A percentile compares a stretch with the other conserved stretches of the same genome.
Conservation (phyloP, 2,888 invertebrate genomes). For the Catotricha subobsoleta region DNA sequence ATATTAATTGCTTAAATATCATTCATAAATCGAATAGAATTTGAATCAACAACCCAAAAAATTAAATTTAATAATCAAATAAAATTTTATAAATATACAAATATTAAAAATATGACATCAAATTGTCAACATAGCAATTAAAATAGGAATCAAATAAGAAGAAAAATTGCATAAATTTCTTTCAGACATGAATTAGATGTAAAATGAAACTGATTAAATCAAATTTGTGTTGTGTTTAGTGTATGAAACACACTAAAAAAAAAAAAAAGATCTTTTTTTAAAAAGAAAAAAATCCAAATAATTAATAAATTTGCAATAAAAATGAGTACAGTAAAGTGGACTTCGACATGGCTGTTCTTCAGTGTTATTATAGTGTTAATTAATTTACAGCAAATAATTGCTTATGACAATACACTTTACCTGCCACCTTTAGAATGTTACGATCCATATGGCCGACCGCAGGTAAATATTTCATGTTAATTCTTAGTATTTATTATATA, state of each 20-base stretch:
- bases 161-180: neutral
- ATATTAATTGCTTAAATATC: too few species aligned
- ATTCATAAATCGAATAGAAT: too few species aligned
- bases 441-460: slow-evolving; percentile 35
- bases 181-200: neutral
- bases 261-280: neutral
- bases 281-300: slow-evolving; percentile 1
- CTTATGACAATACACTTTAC: neutral
- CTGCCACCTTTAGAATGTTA: slow-evolving; percentile 28
- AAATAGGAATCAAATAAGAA: neutral
- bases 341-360: slow-evolving; percentile 1
- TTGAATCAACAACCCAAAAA: too few species aligned
- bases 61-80: too few species aligned
- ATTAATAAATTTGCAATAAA: neutral
- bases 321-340: slow-evolving; percentile 6
- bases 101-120: neutral
- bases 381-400: slow-evolving; percentile 2
- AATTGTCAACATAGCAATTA: neutral
- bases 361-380: neutral
- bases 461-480: slow-evolving; percentile 32
- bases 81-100: neutral
- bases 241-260: slow-evolving; percentile 1
- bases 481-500: too few species aligned
- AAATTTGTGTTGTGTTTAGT: neutral
- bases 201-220: neutral